These are phyloP conservation scores for Haplochromis burtoni DNA, from an alignment of 2,113 vertebrate species.

Conservation along the genomic window DNA sequence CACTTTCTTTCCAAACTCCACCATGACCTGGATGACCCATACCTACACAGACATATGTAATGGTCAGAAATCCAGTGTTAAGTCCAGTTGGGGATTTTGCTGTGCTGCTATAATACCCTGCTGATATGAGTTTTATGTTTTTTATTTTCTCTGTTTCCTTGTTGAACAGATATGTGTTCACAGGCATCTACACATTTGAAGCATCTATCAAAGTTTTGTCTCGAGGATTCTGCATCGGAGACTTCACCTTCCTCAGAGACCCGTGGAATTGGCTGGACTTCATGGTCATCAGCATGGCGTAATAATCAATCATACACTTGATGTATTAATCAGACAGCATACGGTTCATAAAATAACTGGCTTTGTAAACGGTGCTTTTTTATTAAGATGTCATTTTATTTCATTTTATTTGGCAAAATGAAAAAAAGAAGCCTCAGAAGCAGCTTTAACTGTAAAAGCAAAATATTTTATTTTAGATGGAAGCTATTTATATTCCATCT, in stretches of 20 bases:
- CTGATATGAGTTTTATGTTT: not conserved
- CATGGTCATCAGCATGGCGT: conserved; percentile 98
- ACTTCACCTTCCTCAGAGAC: conserved; percentile 92
- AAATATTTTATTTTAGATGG: not conserved
- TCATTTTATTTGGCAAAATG: not conserved
- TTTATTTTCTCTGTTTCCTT: not conserved
- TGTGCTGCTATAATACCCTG: not conserved
- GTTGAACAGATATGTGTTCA: conserved; percentile 82
- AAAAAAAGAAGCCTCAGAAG: not conserved
- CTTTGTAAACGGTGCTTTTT: not conserved
- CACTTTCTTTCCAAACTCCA: not conserved
- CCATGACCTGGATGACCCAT: not conserved
- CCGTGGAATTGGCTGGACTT: conserved; percentile 99
- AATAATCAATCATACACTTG: conserved; percentile 8
- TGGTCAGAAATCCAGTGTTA: not conserved
- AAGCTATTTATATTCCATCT: not conserved
- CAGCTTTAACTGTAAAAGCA: not conserved
- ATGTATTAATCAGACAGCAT: not conserved
- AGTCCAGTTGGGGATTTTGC: not conserved
- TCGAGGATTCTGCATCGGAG: conserved; percentile 84
- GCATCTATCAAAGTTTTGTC: conserved; percentile 86
- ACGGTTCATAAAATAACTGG: not conserved
- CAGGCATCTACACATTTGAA: conserved; percentile 93
- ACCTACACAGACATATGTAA: not conserved
- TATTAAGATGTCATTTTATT: not conserved